A percentile compares a stretch with the other conserved stretches of the same genome.
Evolutionary conservation across 2,797 vertebrate genomes (phyloP).

Genomic region (Eptatretus atami): DNA sequence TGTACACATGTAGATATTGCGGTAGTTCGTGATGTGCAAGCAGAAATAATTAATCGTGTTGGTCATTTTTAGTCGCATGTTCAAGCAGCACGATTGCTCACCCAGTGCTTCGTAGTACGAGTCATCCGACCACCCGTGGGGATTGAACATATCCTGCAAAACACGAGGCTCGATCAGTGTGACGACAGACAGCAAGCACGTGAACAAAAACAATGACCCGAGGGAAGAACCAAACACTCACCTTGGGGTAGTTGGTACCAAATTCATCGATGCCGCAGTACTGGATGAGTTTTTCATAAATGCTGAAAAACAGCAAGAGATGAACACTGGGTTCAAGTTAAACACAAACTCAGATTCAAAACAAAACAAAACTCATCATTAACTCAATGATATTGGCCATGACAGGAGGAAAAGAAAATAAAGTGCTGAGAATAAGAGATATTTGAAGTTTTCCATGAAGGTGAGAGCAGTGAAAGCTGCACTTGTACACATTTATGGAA

Average conservation of each 20-base stretch:
- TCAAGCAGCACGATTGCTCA: conserved; percentile 11
- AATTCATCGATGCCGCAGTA: conserved; percentile 81
- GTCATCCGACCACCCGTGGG: conserved; percentile 87
- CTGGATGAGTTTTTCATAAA: conserved; percentile 94
- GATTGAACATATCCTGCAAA: conserved; percentile 68
- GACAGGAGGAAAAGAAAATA: no score
- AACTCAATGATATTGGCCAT: no score
- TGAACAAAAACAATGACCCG: neutral
- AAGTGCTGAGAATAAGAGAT: no score
- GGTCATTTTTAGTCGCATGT: no score
- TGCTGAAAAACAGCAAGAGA: conserved; percentile 18
- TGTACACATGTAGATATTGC: no score
- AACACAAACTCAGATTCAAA: no score
- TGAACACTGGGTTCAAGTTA: neutral
- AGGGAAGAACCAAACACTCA: conserved; percentile 9
- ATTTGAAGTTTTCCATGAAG: no score
- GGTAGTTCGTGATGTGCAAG: no score
- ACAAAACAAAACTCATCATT: no score
- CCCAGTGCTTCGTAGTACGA: conserved; percentile 73
- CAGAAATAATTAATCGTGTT: no score
- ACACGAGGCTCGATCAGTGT: conserved; percentile 9
- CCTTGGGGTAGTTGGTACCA: conserved; percentile 88
- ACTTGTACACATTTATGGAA: no score
- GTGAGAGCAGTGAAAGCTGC: no score
- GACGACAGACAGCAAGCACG: neutral